Conservation (phyloP, 2,113 vertebrate species). For the Hassar affinis region DNA sequence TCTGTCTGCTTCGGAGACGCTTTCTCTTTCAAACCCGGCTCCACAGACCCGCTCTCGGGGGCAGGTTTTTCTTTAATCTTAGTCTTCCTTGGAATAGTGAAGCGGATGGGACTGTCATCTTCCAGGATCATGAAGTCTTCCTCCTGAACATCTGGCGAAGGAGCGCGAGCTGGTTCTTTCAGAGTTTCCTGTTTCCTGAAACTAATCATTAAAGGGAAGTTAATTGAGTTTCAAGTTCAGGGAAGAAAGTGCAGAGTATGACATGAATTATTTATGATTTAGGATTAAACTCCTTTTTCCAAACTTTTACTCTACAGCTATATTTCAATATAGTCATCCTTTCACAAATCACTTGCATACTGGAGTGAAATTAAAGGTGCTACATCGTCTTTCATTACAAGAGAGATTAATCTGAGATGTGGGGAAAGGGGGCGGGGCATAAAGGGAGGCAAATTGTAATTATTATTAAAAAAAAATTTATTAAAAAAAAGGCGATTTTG, state of each 20-base stretch:
- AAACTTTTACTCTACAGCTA: neutral
- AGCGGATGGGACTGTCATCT: conserved; percentile 54
- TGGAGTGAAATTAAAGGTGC: neutral
- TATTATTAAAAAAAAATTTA: too few species aligned
- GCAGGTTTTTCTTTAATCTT: neutral
- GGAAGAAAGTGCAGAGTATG: neutral
- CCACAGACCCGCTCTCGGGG: neutral
- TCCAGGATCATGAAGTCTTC: conserved; percentile 74
- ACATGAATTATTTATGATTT: neutral
- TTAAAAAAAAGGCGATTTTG: neutral
- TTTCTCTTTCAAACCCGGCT: neutral
- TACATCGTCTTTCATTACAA: neutral
- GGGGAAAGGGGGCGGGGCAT: neutral
- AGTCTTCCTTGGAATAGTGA: conserved; percentile 63
- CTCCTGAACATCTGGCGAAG: conserved; percentile 54
- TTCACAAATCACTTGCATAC: neutral
- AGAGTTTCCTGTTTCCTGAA: conserved; percentile 45
- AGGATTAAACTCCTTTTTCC: neutral
- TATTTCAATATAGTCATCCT: neutral
- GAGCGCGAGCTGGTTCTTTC: conserved; percentile 36
- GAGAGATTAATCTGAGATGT: neutral
- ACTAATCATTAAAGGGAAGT: conserved; percentile 4
- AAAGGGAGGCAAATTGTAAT: too few species aligned
- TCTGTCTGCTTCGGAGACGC: neutral
- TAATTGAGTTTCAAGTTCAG: neutral